These are phyloP conservation scores for Pseudolycoriella hygida DNA, from an alignment of 2,888 invertebrate species.

Conservation along the genomic window DNA sequence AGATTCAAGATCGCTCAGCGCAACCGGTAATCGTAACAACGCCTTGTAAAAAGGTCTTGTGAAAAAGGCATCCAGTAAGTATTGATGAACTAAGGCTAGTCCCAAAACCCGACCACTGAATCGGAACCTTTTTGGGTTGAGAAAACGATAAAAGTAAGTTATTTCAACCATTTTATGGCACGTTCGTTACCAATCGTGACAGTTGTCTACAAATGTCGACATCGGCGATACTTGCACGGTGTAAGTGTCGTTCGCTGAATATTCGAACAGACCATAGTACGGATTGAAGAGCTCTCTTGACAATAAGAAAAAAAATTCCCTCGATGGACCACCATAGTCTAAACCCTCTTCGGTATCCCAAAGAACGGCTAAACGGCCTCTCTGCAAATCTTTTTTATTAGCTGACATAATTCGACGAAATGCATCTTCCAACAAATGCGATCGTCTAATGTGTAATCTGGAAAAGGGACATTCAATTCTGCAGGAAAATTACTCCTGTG, in stretches of 20 bases:
- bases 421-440: slow-evolving; percentile 87
- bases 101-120: slow-evolving; percentile 91
- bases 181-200: slow-evolving; percentile 62
- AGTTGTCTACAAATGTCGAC: slow-evolving; percentile 93
- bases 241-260: slow-evolving; percentile 94
- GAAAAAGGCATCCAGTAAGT: slow-evolving; percentile 92
- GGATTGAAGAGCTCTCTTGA: slow-evolving; percentile 96
- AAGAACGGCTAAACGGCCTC: slow-evolving; percentile 83
- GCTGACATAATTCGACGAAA: slow-evolving; percentile 93
- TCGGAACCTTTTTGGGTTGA: slow-evolving; percentile 52
- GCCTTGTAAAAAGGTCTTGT: slow-evolving; percentile 95
- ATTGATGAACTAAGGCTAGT: slow-evolving; percentile 90
- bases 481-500: too few species aligned
- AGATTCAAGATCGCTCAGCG: slow-evolving; percentile 63
- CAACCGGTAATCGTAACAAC: slow-evolving; percentile 66
- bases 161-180: slow-evolving; percentile 11
- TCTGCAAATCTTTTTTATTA: slow-evolving; percentile 86
- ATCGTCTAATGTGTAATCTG: slow-evolving; percentile 82
- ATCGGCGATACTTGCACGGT: slow-evolving; percentile 90
- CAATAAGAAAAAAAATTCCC: slow-evolving; percentile 96
- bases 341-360: slow-evolving; percentile 93
- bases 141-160: slow-evolving; percentile 19
- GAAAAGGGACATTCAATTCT: too few species aligned
- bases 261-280: slow-evolving; percentile 95
- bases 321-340: slow-evolving; percentile 94